A percentile compares a stretch with the other conserved stretches of the same genome.
These are phyloP conservation scores for Cerceris rybyensis DNA, from an alignment of 2,888 invertebrate species.

Conservation along the genomic window DNA sequence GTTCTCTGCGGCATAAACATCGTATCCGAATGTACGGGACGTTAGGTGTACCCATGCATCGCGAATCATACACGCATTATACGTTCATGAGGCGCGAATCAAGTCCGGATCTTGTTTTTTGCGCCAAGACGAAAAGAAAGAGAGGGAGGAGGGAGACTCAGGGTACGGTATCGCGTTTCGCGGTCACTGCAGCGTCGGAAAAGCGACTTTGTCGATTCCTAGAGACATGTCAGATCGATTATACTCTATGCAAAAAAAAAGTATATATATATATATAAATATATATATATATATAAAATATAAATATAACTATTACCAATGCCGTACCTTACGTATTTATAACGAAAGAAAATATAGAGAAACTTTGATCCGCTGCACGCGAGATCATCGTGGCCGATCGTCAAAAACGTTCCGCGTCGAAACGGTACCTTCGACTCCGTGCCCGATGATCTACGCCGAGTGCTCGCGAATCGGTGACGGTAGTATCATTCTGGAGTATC, in stretches of 20 bases:
- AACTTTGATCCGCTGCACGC: slow-evolving; percentile 25
- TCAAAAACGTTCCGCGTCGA: slow-evolving; percentile 16
- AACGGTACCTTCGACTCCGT: slow-evolving; percentile 17
- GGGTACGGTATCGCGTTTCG: slow-evolving; percentile 1
- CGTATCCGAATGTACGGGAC: slow-evolving; percentile 6
- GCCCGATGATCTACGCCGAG: slow-evolving; percentile 24
- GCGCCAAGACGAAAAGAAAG: slow-evolving; percentile 34
- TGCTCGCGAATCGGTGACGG: slow-evolving; percentile 47
- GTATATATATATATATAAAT: slow-evolving; percentile 29
- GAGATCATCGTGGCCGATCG: slow-evolving; percentile 28
- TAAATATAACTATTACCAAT: slow-evolving; percentile 31
- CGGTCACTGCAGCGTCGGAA: slow-evolving; percentile 26
- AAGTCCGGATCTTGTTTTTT: slow-evolving; percentile 39
- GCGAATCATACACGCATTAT: background rate
- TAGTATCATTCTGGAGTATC: slow-evolving; percentile 66
- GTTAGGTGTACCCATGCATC: slow-evolving; percentile 8
- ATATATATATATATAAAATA: slow-evolving; percentile 11
- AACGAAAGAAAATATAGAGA: slow-evolving; percentile 33
- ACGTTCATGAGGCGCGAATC: slow-evolving; percentile 1
- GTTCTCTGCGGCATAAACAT: slow-evolving; percentile 2
- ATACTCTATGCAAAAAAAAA: slow-evolving; percentile 35
- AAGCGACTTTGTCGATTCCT: slow-evolving; percentile 36
- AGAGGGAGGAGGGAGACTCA: slow-evolving; percentile 30
- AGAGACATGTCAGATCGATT: slow-evolving; percentile 38
- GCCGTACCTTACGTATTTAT: slow-evolving; percentile 57